A percentile compares a stretch with the other conserved stretches of the same genome.
These are phyloP conservation scores for Protonemura montana DNA, from an alignment of 2,888 invertebrate genomes.

Conservation along the genomic window DNA sequence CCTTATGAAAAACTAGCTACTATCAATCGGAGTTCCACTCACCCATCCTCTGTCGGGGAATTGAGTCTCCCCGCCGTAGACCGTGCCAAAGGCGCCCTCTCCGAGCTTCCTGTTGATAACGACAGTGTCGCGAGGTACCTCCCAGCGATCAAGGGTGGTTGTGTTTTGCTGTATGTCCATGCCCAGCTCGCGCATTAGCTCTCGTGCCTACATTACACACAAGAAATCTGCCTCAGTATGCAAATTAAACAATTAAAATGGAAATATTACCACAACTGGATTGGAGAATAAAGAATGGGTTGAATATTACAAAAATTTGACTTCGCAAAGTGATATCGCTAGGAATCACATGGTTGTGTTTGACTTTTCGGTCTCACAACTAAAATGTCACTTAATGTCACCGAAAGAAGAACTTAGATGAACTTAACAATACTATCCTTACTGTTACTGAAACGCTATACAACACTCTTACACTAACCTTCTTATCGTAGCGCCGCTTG, in stretches of 20 bases:
- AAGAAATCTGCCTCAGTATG: too few species aligned
- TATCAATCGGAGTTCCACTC: slow-evolving; percentile 49
- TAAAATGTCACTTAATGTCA: too few species aligned
- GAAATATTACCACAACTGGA: too few species aligned
- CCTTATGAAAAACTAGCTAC: too few species aligned
- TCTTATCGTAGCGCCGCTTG: slow-evolving; percentile 72
- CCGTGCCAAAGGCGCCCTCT: slow-evolving; percentile 92
- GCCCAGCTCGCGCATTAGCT: slow-evolving; percentile 70
- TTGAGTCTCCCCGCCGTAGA: slow-evolving; percentile 88
- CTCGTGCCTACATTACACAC: slow-evolving; percentile 65
- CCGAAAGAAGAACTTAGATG: too few species aligned
- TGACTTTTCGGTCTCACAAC: too few species aligned
- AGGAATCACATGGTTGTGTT: too few species aligned
- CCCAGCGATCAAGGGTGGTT: slow-evolving; percentile 80
- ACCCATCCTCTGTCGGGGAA: slow-evolving; percentile 76
- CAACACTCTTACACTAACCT: slow-evolving; percentile 57
- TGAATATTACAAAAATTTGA: too few species aligned
- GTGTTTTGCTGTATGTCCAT: slow-evolving; percentile 65
- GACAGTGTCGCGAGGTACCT: slow-evolving; percentile 82
- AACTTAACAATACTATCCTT: too few species aligned
- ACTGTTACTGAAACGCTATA: too few species aligned
- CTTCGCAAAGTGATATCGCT: too few species aligned
- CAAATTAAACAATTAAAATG: neutral
- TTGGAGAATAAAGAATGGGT: too few species aligned
- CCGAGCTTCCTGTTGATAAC: slow-evolving; percentile 86